A percentile compares a stretch with the other conserved stretches of the same genome.
These are phyloP conservation scores for Tenrec ecaudatus DNA, from an alignment of 2,113 vertebrate species.

Conservation along the genomic window DNA sequence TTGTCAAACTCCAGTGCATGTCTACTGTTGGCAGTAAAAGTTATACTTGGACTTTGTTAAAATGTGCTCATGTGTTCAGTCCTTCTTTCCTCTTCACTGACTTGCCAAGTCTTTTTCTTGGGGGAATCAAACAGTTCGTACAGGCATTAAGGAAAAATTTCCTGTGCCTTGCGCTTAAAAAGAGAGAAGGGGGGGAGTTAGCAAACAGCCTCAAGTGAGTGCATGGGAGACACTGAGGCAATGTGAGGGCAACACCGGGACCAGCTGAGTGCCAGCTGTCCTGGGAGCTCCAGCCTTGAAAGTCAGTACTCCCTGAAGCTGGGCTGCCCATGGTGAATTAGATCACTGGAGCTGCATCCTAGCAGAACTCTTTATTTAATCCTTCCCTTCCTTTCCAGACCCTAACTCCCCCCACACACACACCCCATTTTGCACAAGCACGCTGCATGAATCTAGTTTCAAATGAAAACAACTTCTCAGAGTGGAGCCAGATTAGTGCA, in stretches of 20 bases:
- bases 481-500: slow-evolving; percentile 7
- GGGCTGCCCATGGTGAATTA: slow-evolving; percentile 80
- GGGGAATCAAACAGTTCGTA: slow-evolving; percentile 84
- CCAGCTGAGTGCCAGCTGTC: slow-evolving; percentile 87
- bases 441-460: slow-evolving; percentile 74
- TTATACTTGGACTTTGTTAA: slow-evolving; percentile 86
- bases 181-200: not conserved
- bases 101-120: slow-evolving; percentile 86
- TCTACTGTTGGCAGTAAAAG: slow-evolving; percentile 88
- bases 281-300: slow-evolving; percentile 74
- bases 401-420: not conserved
- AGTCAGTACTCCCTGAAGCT: slow-evolving; percentile 73
- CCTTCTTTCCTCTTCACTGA: slow-evolving; percentile 80
- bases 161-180: slow-evolving; percentile 75
- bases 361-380: slow-evolving; percentile 83
- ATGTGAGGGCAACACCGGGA: slow-evolving; percentile 64
- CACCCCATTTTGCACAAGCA: slow-evolving; percentile 52
- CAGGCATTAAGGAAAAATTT: slow-evolving; percentile 84
- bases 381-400: slow-evolving; percentile 83
- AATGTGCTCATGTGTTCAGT: slow-evolving; percentile 83
- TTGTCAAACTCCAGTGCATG: slow-evolving; percentile 81
- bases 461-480: slow-evolving; percentile 70
- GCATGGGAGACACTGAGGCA: slow-evolving; percentile 69
- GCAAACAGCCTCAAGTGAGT: slow-evolving; percentile 62
- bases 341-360: slow-evolving; percentile 79